These are phyloP conservation scores for Thyatira batis DNA, from an alignment of 2,888 invertebrate genomes.

Conservation along the genomic window DNA sequence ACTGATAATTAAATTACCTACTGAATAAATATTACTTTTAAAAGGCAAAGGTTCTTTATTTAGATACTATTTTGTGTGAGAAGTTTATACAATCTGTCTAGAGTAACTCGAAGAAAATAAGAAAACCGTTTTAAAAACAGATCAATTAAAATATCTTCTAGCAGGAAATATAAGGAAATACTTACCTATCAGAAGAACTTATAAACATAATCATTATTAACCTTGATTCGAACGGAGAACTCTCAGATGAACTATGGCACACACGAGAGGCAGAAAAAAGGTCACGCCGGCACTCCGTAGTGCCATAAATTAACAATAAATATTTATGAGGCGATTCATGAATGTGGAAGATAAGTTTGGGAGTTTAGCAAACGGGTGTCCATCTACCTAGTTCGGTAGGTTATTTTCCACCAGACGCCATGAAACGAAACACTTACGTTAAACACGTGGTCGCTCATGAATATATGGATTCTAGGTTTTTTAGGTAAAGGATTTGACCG, in stretches of 20 bases:
- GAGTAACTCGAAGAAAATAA: too few species aligned
- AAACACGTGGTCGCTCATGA: background rate
- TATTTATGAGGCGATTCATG: conserved; percentile 4
- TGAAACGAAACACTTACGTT: background rate
- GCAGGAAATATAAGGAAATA: background rate
- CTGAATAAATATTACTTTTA: too few species aligned
- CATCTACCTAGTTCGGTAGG: background rate
- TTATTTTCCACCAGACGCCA: background rate
- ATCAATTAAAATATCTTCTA: too few species aligned
- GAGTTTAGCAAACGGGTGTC: background rate
- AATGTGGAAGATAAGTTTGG: background rate
- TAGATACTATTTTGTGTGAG: too few species aligned
- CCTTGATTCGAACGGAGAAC: background rate
- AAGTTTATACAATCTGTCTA: too few species aligned
- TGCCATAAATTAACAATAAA: background rate
- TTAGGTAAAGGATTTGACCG: background rate
- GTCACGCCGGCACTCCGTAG: background rate
- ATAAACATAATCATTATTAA: background rate
- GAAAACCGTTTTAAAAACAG: too few species aligned
- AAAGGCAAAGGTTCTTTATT: too few species aligned
- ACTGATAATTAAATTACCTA: too few species aligned
- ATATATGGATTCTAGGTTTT: background rate
- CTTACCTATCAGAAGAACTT: background rate
- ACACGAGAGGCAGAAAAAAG: background rate
- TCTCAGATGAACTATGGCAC: background rate